phyloP scores from a whole-genome alignment of 2,888 invertebrate species.

The Microctonus hyperodae region DNA sequence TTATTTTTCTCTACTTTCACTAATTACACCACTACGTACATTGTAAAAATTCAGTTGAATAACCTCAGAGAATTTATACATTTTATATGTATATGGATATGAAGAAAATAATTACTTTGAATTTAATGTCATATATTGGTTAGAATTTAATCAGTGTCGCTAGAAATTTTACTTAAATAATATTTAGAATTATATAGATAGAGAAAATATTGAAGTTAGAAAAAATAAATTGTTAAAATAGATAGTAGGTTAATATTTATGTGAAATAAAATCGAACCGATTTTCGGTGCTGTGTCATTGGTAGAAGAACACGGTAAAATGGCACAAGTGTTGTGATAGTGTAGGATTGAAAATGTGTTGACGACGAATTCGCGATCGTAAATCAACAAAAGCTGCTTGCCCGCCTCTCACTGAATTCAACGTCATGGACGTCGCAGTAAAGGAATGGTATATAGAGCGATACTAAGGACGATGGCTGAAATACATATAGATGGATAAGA shows the following conservation, averaged over 20 bases:
- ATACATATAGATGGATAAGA: conserved; percentile 34
- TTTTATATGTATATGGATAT: no score
- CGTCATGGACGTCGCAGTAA: conserved; percentile 39
- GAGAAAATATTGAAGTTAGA: no score
- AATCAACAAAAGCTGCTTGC: conserved; percentile 45
- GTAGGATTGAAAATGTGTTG: conserved; percentile 54
- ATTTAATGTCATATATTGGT: conserved; percentile 25
- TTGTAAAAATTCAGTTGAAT: conserved; percentile 34
- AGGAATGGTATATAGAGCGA: conserved; percentile 26
- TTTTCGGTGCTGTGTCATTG: neutral
- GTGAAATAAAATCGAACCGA: neutral
- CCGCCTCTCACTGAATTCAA: conserved; percentile 46
- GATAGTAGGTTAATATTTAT: neutral
- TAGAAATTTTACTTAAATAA: no score
- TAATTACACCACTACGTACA: conserved; percentile 43
- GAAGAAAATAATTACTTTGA: no score
- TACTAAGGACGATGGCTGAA: conserved; percentile 21
- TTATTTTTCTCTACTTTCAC: conserved; percentile 44
- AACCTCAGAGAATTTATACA: conserved; percentile 25
- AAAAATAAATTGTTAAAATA: neutral
- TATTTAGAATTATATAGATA: no score
- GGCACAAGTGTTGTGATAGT: conserved; percentile 40
- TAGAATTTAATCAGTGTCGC: no score
- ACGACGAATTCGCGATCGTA: conserved; percentile 50
- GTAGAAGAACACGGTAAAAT: conserved; percentile 33